Conservation (phyloP, 2,888 invertebrate species). For the Xanthorhoe designata region DNA sequence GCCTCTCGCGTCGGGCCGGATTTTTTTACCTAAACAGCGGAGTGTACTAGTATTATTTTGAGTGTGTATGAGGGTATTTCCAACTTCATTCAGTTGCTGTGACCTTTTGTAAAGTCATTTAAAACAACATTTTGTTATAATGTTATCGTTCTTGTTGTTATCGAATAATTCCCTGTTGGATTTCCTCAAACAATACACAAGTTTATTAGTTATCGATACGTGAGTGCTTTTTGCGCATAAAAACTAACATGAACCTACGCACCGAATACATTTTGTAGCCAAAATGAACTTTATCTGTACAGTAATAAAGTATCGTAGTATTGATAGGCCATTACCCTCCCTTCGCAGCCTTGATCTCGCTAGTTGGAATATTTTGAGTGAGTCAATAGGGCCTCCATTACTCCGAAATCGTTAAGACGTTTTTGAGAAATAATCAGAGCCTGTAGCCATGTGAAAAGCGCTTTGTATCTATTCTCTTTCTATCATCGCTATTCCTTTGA, state of each 20-base stretch:
- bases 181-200: slow-evolving; percentile 34
- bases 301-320: slow-evolving; percentile 27
- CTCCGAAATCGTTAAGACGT: neutral
- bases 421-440: too few species aligned
- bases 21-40: too few species aligned
- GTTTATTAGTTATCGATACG: slow-evolving; percentile 37
- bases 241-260: slow-evolving; percentile 38
- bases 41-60: too few species aligned
- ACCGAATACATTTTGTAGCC: neutral
- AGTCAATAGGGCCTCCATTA: slow-evolving; percentile 48
- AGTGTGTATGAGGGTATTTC: too few species aligned
- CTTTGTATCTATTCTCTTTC: too few species aligned
- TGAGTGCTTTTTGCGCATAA: slow-evolving; percentile 54
- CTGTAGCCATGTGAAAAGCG: too few species aligned
- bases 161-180: slow-evolving; percentile 31
- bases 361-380: slow-evolving; percentile 57
- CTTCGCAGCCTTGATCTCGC: slow-evolving; percentile 65
- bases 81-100: neutral
- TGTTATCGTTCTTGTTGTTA: slow-evolving; percentile 12
- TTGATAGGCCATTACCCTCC: slow-evolving; percentile 68
- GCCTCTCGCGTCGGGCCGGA: too few species aligned
- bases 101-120: too few species aligned
- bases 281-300: slow-evolving; percentile 19
- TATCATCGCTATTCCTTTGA: too few species aligned
- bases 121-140: neutral